phyloP scores from a whole-genome alignment of 2,797 vertebrate species.

The Notoglanidium macrostoma region DNA sequence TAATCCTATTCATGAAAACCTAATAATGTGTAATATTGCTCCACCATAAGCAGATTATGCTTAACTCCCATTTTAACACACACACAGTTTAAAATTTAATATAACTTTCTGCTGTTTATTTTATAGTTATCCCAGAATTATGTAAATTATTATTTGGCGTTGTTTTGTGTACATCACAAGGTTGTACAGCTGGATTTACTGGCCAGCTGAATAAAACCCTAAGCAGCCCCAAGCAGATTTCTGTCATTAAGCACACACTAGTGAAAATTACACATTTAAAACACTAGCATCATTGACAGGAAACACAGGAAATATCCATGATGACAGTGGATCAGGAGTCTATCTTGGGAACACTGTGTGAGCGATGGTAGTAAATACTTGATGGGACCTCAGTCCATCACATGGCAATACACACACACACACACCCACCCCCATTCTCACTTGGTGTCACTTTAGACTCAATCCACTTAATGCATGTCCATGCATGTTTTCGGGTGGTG shows the following conservation, averaged over 20 bases:
- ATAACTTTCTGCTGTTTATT: conserved; percentile 1
- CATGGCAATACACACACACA: background rate
- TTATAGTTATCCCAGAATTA: background rate
- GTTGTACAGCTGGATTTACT: conserved; percentile 7
- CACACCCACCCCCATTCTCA: background rate
- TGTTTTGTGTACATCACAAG: conserved; percentile 10
- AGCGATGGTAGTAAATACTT: background rate
- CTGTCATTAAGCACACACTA: background rate
- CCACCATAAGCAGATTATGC: background rate
- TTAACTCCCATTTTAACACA: background rate
- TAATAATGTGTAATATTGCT: conserved; percentile 20
- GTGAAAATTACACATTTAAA: background rate
- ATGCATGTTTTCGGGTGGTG: background rate
- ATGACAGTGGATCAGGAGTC: background rate
- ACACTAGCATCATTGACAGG: background rate
- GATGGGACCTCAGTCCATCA: background rate
- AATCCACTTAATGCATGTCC: background rate
- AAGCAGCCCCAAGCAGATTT: background rate
- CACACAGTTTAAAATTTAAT: background rate
- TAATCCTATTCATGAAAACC: background rate
- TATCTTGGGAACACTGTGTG: background rate
- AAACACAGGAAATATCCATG: background rate
- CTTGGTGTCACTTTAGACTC: background rate
- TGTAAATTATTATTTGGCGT: conserved; percentile 10
- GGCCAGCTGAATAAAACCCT: conserved; percentile 18